Conservation (phyloP, 2,888 invertebrate genomes). For the Anagyrus pseudococci region DNA sequence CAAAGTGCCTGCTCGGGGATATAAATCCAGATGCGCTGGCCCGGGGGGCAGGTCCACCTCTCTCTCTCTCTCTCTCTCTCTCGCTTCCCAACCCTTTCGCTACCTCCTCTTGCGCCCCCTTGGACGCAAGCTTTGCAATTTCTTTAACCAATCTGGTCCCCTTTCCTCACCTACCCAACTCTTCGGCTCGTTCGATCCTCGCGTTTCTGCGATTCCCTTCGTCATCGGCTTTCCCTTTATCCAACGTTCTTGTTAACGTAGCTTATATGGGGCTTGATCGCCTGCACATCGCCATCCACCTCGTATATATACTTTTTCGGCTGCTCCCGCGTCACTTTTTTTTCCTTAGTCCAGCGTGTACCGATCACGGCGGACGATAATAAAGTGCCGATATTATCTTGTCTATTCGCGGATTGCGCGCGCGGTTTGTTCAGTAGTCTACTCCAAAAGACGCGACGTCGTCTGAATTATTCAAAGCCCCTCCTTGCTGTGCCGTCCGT, state of each 20-base stretch:
- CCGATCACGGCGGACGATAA: too few relatives aligned
- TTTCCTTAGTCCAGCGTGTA: too few relatives aligned
- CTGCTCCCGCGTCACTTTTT: too few relatives aligned
- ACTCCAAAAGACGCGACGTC: too few relatives aligned
- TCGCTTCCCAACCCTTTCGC: not conserved
- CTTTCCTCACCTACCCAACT: not conserved
- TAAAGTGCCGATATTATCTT: too few relatives aligned
- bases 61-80: slow-evolving; percentile 40
- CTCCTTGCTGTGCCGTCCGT: too few relatives aligned
- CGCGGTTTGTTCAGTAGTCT: too few relatives aligned
- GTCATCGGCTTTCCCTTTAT: not conserved
- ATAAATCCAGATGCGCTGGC: slow-evolving; percentile 53
- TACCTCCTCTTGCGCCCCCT: not conserved
- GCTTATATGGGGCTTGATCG: too few relatives aligned
- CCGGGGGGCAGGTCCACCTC: slow-evolving; percentile 50
- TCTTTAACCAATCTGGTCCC: not conserved
- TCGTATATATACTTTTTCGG: too few relatives aligned
- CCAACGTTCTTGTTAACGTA: not conserved
- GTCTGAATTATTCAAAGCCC: too few relatives aligned
- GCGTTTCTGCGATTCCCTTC: not conserved
- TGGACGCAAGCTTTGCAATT: not conserved
- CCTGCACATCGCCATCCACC: too few relatives aligned
- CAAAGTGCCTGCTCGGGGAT: slow-evolving; percentile 60
- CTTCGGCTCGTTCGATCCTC: not conserved
- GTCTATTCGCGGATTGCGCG: too few relatives aligned